Conservation (phyloP, 1,140 invertebrate species). For the Scaptodrosophila lebanonensis region DNA sequence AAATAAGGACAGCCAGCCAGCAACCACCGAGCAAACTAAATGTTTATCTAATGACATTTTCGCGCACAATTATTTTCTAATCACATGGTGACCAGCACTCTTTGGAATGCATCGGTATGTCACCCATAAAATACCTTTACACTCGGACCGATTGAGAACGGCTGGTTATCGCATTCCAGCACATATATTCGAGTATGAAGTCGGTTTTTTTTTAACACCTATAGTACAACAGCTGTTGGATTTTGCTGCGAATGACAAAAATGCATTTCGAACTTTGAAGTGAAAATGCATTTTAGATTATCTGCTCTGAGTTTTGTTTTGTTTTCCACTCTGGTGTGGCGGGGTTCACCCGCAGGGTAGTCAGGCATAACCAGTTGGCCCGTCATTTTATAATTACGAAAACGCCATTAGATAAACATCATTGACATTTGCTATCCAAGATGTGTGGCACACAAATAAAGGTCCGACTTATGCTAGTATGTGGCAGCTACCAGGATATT, state of each 20-base stretch:
- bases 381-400: conserved; percentile 60
- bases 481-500: conserved; percentile 46
- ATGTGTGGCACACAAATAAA: conserved; percentile 18
- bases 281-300: conserved; percentile 69
- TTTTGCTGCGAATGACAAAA: conserved; percentile 1
- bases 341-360: conserved; percentile 25
- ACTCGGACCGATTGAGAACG: conserved; percentile 40
- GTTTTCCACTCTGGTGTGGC: conserved; percentile 52
- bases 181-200: no score
- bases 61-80: conserved; percentile 64
- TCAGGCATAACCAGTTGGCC: conserved; percentile 53
- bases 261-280: conserved; percentile 26
- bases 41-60: conserved; percentile 67
- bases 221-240: conserved; percentile 52
- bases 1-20: conserved; percentile 1
- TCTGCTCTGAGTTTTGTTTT: conserved; percentile 37
- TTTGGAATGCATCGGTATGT: background rate
- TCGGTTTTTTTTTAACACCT: conserved; percentile 44
- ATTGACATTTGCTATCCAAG: conserved; percentile 22
- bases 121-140: conserved; percentile 12
- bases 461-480: background rate
- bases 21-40: conserved; percentile 32
- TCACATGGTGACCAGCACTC: conserved; percentile 47
- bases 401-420: conserved; percentile 65
- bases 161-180: conserved; percentile 64